Evolutionary conservation across 2,797 vertebrate genomes (phyloP), one percentile per base, ranked within the genome.

Genomic region (Coccyzus lansbergi): DNA sequence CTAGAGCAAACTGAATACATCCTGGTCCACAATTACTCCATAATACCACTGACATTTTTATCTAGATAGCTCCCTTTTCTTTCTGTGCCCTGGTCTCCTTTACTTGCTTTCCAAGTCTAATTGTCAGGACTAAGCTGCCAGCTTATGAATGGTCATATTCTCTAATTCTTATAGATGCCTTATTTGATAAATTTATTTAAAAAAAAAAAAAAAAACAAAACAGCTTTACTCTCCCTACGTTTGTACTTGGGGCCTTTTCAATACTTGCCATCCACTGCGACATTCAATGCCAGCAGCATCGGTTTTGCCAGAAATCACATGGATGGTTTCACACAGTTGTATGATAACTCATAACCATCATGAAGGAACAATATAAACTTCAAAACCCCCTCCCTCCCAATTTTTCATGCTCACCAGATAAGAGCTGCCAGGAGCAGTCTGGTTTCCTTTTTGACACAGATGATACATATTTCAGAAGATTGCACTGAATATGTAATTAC

Each of bases 1-100:
- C 79, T 74, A 49, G 22, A 70, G 79, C 79, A 91, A 91, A 93
- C 60, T 40, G 88, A 94, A 91, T 28, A 91, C 64, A 93, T 88
- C 86, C 91, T 87, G 86, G 64, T 87, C 71, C 90, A 92, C 81
- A 94, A 53, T 77, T 82, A 84, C 75, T 69, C 51, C 10, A 5
- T 63, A 86, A 90, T 64, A 48, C 46, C 86, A 92, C 56, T 46
- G 67, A 82, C 80, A 71, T 82, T 91, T 88, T 94, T 87, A 63
- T 77, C 36, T 13, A 80, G 82, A 48, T 55, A 76, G 60, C 60
- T 80, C 49, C 74, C 69, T 86, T 79, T 89, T 87, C 79, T 85
- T 92, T 91, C 80, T 82, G 51, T 0, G 0, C 38, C 24, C 29
- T 58, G 29, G 49, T 64, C 49, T 67, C 64, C 60, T 59, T 63